Evolutionary conservation across 2,797 vertebrate genomes (phyloP).

Genomic region (Mus spretus): DNA sequence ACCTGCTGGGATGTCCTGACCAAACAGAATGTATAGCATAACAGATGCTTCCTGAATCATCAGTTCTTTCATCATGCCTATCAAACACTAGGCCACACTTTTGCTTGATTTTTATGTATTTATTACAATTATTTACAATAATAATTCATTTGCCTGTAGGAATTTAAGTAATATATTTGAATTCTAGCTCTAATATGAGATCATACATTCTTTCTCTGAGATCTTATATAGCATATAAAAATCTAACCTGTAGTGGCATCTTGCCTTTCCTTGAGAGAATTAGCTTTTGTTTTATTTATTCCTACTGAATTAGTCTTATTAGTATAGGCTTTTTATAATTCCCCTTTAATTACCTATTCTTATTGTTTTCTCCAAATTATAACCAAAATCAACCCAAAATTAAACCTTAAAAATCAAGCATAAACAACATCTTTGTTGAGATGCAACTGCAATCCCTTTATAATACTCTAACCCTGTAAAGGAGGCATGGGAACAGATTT

Average conservation of each 20-base stretch:
- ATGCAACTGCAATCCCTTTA: not conserved
- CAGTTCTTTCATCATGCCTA: not conserved
- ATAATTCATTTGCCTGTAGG: not conserved
- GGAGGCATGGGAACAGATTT: not conserved
- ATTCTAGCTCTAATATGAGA: not conserved
- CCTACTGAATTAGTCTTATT: not conserved
- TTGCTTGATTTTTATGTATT: not conserved
- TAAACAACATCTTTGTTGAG: not conserved
- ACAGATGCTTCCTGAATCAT: not conserved
- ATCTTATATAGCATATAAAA: not conserved
- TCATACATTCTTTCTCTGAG: not conserved
- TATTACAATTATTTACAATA: not conserved
- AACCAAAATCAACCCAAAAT: not conserved
- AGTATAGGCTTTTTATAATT: not conserved
- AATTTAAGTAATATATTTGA: constrained; percentile 39
- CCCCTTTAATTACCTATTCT: not conserved
- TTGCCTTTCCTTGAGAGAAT: constrained; percentile 8
- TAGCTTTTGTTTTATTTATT: constrained; percentile 29
- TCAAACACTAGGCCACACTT: not conserved
- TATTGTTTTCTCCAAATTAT: not conserved
- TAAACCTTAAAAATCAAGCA: not conserved
- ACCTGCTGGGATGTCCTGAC: not conserved
- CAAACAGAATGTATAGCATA: not conserved
- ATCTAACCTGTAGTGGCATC: constrained; percentile 38
- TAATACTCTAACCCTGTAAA: too few relatives aligned